A percentile compares a stretch with the other conserved stretches of the same genome.
phyloP scores from a whole-genome alignment of 2,113 vertebrate species.

The Anoplopoma fimbria region DNA sequence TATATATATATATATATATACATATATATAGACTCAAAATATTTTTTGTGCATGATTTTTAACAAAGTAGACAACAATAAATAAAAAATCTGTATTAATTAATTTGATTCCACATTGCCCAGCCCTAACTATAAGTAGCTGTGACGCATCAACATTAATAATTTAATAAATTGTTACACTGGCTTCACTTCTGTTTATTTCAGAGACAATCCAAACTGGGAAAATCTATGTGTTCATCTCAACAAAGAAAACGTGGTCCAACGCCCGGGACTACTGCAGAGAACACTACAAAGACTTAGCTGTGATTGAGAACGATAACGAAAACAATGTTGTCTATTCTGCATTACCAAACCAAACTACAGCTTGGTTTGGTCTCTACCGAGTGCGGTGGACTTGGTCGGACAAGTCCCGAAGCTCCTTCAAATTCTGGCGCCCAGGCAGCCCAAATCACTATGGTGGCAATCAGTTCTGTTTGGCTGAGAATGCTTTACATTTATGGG shows the following conservation, averaged over 20 bases:
- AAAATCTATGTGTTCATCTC: neutral
- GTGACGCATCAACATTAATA: too few species aligned
- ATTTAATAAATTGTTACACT: neutral
- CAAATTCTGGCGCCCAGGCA: neutral
- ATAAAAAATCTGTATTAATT: too few species aligned
- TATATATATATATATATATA: too few species aligned
- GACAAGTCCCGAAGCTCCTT: slow-evolving; percentile 33
- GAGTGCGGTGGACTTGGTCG: slow-evolving; percentile 39
- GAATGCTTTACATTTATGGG: neutral
- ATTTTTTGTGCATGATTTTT: too few species aligned
- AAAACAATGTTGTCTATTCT: neutral
- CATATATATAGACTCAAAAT: too few species aligned
- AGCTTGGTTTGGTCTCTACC: slow-evolving; percentile 39
- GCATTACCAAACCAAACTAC: fast-evolving
- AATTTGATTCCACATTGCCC: neutral
- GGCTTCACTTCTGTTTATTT: neutral
- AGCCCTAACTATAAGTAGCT: neutral
- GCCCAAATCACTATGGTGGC: neutral
- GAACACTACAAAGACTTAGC: neutral
- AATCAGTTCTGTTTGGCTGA: neutral
- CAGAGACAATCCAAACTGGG: slow-evolving; percentile 1
- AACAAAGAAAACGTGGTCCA: fast-evolving
- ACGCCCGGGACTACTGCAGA: slow-evolving; percentile 15
- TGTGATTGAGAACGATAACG: neutral
- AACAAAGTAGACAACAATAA: too few species aligned